Conservation (phyloP, 2,113 vertebrate genomes). For the Ammodramus savannarum region DNA sequence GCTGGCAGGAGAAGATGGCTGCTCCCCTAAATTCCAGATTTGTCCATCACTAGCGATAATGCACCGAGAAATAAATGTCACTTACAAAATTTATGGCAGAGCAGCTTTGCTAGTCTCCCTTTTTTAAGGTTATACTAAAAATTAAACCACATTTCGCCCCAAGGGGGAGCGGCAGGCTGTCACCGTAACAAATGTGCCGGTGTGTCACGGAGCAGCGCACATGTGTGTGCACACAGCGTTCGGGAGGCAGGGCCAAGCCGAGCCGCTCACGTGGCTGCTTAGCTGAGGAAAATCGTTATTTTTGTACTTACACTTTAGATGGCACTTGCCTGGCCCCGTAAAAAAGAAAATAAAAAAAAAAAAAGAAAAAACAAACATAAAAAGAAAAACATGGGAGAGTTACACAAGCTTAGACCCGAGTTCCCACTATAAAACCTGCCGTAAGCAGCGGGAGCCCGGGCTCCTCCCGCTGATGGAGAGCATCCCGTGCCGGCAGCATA, state of each 20-base stretch:
- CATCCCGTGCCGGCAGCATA: accelerated
- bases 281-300: neutral
- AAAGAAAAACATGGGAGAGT: neutral
- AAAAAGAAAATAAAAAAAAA: neutral
- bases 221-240: neutral
- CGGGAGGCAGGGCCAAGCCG: neutral
- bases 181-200: neutral
- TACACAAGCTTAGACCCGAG: neutral
- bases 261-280: neutral
- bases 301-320: neutral
- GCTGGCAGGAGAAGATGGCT: neutral
- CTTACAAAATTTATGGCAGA: conserved; percentile 50
- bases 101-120: conserved; percentile 1
- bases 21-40: neutral
- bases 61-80: neutral
- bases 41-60: neutral
- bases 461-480: neutral
- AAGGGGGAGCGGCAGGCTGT: neutral
- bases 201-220: neutral
- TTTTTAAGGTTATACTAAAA: conserved; percentile 69
- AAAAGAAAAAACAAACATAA: neutral
- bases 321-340: neutral
- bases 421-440: neutral
- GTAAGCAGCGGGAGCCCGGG: neutral
- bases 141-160: conserved; percentile 14